A percentile compares a stretch with the other conserved stretches of the same genome.
phyloP scores from a whole-genome alignment of 2,888 invertebrate species.

The Ochlodes sylvanus region DNA sequence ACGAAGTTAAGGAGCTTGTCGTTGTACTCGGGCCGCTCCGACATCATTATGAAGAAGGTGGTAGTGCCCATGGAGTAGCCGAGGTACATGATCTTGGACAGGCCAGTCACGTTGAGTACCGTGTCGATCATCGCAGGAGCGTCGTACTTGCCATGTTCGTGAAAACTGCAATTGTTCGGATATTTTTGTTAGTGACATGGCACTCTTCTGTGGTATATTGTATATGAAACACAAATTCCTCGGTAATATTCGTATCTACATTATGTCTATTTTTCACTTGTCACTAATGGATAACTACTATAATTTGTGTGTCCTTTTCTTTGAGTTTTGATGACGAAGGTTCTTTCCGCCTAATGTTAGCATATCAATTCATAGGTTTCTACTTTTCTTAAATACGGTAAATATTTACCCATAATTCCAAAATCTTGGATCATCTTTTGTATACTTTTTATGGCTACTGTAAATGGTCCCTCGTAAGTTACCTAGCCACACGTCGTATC shows the following conservation, averaged over 20 bases:
- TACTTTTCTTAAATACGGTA: neutral
- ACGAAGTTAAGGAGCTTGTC: constrained; percentile 78
- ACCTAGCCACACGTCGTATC: constrained; percentile 86
- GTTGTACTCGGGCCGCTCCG: constrained; percentile 83
- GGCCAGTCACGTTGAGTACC: constrained; percentile 71
- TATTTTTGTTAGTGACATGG: neutral
- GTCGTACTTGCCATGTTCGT: constrained; percentile 86
- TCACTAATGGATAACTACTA: too few species aligned
- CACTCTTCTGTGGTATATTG: too few species aligned
- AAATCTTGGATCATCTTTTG: constrained; percentile 70
- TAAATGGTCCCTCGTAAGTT: constrained; percentile 82
- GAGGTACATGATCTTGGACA: constrained; percentile 76
- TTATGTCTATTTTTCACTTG: too few species aligned
- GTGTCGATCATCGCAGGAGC: constrained; percentile 83
- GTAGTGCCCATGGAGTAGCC: constrained; percentile 87
- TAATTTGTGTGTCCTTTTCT: too few species aligned
- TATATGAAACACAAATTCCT: too few species aligned
- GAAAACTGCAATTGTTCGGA: constrained; percentile 66
- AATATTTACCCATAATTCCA: constrained; percentile 83
- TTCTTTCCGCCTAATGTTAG: too few species aligned
- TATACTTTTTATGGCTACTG: constrained; percentile 69
- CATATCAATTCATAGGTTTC: too few species aligned
- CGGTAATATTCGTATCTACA: too few species aligned
- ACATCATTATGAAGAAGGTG: constrained; percentile 83
- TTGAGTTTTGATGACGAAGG: too few species aligned